Evolutionary conservation across 2,113 vertebrate genomes (phyloP).

Genomic region (Triplophysa dalaica): DNA sequence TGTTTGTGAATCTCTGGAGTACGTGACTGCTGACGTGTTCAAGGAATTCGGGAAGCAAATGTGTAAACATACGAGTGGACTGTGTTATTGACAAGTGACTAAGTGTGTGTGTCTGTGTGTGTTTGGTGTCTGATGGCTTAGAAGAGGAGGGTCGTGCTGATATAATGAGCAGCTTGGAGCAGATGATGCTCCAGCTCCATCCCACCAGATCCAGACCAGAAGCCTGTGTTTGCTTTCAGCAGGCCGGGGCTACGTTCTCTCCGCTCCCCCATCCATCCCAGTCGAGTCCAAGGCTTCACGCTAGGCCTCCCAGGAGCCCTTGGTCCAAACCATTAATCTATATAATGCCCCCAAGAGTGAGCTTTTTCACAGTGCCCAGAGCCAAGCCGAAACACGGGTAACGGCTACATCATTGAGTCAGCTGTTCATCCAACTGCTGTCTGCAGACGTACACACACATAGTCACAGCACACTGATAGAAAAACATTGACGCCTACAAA

Average conservation of each 20-base stretch:
- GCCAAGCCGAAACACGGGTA: slow-evolving; percentile 75
- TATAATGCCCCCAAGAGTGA: slow-evolving; percentile 79
- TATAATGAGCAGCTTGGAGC: slow-evolving; percentile 55
- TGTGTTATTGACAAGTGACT: slow-evolving; percentile 45
- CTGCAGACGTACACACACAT: slow-evolving; percentile 39
- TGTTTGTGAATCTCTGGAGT: slow-evolving; percentile 44
- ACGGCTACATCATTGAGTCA: slow-evolving; percentile 73
- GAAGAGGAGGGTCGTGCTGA: slow-evolving; percentile 48
- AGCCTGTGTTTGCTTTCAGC: slow-evolving; percentile 63
- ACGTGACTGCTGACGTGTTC: slow-evolving; percentile 49
- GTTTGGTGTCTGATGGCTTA: slow-evolving; percentile 52
- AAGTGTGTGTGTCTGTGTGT: slow-evolving; percentile 39
- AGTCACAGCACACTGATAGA: slow-evolving; percentile 37
- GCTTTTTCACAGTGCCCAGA: slow-evolving; percentile 77
- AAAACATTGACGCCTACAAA: slow-evolving; percentile 46
- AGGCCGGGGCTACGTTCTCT: slow-evolving; percentile 56
- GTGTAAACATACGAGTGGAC: slow-evolving; percentile 52
- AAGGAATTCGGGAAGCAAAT: slow-evolving; percentile 46
- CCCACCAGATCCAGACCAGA: slow-evolving; percentile 63
- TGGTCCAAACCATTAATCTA: slow-evolving; percentile 79
- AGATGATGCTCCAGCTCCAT: slow-evolving; percentile 59
- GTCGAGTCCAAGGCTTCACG: slow-evolving; percentile 55
- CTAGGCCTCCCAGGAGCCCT: slow-evolving; percentile 67
- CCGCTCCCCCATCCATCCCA: slow-evolving; percentile 48
- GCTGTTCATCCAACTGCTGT: slow-evolving; percentile 76